These are phyloP conservation scores for Hermatobates lingyangjiaoensis DNA, from an alignment of 1,140 invertebrate genomes.

Conservation along the genomic window DNA sequence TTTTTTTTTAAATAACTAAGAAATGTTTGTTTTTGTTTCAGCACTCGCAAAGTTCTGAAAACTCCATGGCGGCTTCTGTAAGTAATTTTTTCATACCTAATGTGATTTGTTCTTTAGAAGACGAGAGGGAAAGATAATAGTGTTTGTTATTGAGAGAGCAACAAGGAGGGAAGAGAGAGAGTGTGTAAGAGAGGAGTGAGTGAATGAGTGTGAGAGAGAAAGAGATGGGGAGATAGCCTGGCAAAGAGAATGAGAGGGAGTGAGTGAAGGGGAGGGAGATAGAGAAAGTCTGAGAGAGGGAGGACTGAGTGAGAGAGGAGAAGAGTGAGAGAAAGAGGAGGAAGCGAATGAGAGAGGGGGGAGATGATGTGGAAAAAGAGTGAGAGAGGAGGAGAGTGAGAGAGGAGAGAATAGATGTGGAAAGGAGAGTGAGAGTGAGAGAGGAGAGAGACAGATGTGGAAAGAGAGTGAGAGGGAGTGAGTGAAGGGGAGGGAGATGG, in stretches of 20 bases:
- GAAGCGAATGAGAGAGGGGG: background rate
- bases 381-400: background rate
- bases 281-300: too few species aligned
- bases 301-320: too few species aligned
- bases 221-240: too few species aligned
- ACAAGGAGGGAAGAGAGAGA: too few species aligned
- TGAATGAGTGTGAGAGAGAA: too few species aligned
- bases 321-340: background rate
- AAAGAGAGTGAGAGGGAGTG: too few species aligned
- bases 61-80: constrained; percentile 52
- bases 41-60: constrained; percentile 64
- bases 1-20: background rate
- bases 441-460: background rate
- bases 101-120: background rate
- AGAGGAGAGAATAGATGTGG: background rate
- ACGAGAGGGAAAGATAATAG: background rate
- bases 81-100: constrained; percentile 19
- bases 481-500: background rate
- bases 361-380: background rate
- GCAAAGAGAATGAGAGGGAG: too few species aligned
- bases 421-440: background rate
- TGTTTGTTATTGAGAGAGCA: background rate
- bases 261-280: too few species aligned
- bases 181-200: too few species aligned
- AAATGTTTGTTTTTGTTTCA: constrained; percentile 19